Evolutionary conservation across 2,797 vertebrate species (phyloP), one percentile per base, ranked within the genome.

Genomic region (Aselliscus stoliczkanus): DNA sequence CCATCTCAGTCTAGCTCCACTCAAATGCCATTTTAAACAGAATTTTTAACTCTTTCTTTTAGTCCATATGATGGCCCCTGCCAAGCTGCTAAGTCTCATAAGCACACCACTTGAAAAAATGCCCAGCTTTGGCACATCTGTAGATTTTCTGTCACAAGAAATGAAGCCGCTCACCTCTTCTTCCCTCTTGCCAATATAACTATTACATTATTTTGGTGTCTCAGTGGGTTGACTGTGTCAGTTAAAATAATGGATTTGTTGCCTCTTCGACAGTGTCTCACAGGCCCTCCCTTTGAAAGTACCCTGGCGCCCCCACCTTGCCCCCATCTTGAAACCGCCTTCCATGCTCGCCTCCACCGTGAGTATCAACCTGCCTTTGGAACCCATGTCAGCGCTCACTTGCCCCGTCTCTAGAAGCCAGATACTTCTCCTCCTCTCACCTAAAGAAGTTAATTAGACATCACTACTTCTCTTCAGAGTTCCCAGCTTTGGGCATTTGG

Each of bases 1-100:
- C 42, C 37, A 1, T 0, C 12, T 0, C 42, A 5, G 65, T 21
- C 29, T 21, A 5, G 14, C 37, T 25, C 29, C 21, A 1, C 39
- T 31, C 58, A 70, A 79, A 79, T 3, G 44, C 18, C n/a, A 2
- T 37, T 70, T 56, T 34, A 31, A 56, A 58, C 12, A 6, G 34
- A 11, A 17, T 20, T 31, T 52, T 42, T 3, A 31, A 25, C 29
- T 10, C 0, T 34, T 39, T 34, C 67, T 17, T 9, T 50, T 42
- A 8, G 44, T 64, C 7, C 4, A 25, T 5, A 15, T 2, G 27
- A 31, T 44, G 12, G 42, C 17, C 47, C 1, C 23, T 4, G 11
- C 27, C 47, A 31, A 17, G 37, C 65, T 73, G 50, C 90, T 42
- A 44, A 54, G 47, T 27, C 15, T 47, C 44, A 1, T 23, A 8